These are phyloP conservation scores for Cranoglanis bouderius DNA, from an alignment of 2,113 vertebrate genomes.

Conservation along the genomic window DNA sequence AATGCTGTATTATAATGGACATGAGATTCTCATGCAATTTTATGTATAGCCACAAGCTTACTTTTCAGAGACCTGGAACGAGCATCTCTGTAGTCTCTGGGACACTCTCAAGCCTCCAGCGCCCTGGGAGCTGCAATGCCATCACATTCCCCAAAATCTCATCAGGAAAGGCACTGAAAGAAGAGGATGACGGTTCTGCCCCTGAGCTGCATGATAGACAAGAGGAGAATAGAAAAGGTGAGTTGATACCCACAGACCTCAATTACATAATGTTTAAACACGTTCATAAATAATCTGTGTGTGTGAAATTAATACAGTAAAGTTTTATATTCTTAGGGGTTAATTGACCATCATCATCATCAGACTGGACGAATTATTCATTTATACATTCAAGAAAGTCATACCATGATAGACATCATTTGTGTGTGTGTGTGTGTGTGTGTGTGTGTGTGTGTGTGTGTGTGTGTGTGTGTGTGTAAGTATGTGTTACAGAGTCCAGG, in stretches of 20 bases:
- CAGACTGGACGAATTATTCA: background rate
- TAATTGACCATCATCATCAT: background rate
- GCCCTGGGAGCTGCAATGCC: constrained; percentile 12
- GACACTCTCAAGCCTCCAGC: constrained; percentile 33
- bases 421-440: background rate
- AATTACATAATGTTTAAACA: background rate
- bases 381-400: background rate
- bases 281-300: background rate
- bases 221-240: background rate
- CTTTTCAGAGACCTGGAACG: constrained; percentile 73
- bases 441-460: constrained; percentile 12
- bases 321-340: background rate
- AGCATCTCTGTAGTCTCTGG: constrained; percentile 67
- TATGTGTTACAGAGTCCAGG: background rate
- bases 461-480: constrained; percentile 19
- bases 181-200: background rate
- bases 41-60: background rate
- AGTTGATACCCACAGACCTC: background rate
- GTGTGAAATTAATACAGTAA: background rate
- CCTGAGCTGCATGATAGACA: background rate
- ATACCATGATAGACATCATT: background rate
- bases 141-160: constrained; percentile 60
- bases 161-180: background rate
- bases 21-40: background rate
- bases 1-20: background rate